Conservation (phyloP, 1,140 invertebrate genomes). For the Drosophila neocordata region DNA sequence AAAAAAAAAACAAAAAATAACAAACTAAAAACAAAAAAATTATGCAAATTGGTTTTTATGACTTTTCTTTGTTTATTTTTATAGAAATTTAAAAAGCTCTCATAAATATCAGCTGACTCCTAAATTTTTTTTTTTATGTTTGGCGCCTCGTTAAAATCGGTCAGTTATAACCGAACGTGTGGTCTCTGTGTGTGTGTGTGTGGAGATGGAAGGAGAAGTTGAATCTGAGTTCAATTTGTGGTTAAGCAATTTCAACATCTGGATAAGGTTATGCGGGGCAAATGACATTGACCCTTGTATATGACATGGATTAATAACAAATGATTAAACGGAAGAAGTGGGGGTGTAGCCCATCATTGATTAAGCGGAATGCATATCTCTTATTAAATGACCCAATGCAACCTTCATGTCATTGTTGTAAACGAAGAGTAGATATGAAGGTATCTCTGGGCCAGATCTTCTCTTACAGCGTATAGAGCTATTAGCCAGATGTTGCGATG, state of each 20-base stretch:
- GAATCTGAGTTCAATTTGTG: conserved; percentile 10
- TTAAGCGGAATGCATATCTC: conserved; percentile 6
- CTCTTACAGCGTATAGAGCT: background rate
- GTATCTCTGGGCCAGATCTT: background rate
- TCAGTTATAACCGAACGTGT: conserved; percentile 7
- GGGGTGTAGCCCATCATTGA: background rate
- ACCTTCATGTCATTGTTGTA: background rate
- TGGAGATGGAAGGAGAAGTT: background rate
- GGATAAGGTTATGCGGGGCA: conserved; percentile 9
- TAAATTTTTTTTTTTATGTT: conserved; percentile 15
- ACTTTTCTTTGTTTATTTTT: conserved; percentile 16
- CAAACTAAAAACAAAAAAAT: background rate
- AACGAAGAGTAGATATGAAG: background rate
- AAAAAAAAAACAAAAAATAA: background rate
- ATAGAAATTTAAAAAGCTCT: conserved; percentile 17
- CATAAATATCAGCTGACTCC: conserved; percentile 17
- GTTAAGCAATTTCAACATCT: conserved; percentile 12
- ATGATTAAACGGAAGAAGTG: background rate
- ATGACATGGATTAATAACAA: conserved; percentile 4
- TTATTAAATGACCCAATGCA: background rate
- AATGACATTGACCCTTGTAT: conserved; percentile 14
- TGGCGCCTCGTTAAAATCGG: conserved; percentile 15
- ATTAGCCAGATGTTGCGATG: background rate
- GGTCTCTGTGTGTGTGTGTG: background rate
- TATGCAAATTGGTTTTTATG: conserved; percentile 20